phyloP scores from a whole-genome alignment of 1,140 invertebrate genomes.

The Aporrectodea caliginosa region DNA sequence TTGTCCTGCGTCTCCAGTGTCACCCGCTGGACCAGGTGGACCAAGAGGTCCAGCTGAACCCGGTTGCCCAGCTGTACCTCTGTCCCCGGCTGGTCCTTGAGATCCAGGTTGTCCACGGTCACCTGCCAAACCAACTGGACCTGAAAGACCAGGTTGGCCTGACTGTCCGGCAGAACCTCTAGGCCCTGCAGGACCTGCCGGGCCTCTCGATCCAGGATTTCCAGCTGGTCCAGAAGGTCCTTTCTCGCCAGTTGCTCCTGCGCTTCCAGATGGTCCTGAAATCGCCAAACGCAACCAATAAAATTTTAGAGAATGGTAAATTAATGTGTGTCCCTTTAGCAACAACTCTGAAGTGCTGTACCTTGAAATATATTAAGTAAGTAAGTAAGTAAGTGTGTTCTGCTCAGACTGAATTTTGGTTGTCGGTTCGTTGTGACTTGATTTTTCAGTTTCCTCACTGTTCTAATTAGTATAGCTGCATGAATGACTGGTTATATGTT shows the following conservation, averaged over 20 bases:
- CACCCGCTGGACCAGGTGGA: conserved; percentile 17
- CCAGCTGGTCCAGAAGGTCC: conserved; percentile 8
- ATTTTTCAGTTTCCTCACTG: too few species aligned
- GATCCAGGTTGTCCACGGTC: conserved; percentile 6
- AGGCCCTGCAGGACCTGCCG: conserved; percentile 21
- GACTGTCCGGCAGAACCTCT: conserved; percentile 13
- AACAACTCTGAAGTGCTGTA: too few species aligned
- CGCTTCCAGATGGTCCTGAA: background rate
- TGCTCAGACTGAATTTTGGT: too few species aligned
- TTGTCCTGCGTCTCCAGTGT: conserved; percentile 1
- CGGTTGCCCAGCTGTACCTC: conserved; percentile 17
- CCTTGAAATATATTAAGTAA: too few species aligned
- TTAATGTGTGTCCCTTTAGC: too few species aligned
- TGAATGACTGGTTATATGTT: too few species aligned
- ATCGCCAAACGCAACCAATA: too few species aligned
- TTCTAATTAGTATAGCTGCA: too few species aligned
- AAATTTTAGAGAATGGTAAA: too few species aligned
- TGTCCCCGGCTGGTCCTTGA: conserved; percentile 14
- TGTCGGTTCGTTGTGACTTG: too few species aligned
- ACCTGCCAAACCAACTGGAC: conserved; percentile 35
- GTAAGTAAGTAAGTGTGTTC: too few species aligned
- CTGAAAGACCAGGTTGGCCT: conserved; percentile 27
- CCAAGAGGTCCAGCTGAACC: conserved; percentile 28
- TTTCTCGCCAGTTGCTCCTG: conserved; percentile 14
- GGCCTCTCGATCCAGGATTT: background rate